Evolutionary conservation across 2,113 vertebrate genomes (phyloP).

Genomic region (Sinosuthora webbiana): DNA sequence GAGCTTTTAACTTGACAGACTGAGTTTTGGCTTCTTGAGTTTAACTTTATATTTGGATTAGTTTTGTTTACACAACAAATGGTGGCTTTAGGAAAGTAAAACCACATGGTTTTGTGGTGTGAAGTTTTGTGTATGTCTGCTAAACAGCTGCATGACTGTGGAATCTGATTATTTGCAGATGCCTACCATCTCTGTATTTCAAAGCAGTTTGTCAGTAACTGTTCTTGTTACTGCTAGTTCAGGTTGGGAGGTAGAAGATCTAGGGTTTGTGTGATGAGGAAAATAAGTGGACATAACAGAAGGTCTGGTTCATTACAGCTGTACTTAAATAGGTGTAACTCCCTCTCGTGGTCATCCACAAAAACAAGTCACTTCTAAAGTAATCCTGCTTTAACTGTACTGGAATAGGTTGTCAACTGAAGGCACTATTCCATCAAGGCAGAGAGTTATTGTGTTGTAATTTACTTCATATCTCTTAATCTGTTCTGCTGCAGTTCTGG

Average conservation of each 20-base stretch:
- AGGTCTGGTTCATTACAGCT: background rate
- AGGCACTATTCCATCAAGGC: background rate
- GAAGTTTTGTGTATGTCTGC: background rate
- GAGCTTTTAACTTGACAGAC: background rate
- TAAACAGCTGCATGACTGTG: background rate
- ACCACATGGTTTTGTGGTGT: background rate
- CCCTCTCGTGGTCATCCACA: background rate
- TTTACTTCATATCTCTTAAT: background rate
- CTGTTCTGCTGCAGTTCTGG: background rate
- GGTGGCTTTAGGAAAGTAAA: background rate
- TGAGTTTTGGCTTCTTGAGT: background rate
- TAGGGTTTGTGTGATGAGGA: background rate
- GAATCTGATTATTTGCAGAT: background rate
- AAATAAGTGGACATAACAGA: background rate
- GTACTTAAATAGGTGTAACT: background rate
- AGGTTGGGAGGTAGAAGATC: background rate
- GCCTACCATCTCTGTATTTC: background rate
- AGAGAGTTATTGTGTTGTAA: background rate
- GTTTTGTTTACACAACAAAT: background rate
- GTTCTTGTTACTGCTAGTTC: background rate
- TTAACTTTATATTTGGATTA: background rate
- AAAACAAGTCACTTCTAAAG: background rate
- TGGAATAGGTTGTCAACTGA: background rate
- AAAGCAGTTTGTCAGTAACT: background rate
- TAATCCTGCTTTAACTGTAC: background rate